Evolutionary conservation across 2,888 invertebrate genomes (phyloP).

Genomic region (Stomorhina lunata): DNA sequence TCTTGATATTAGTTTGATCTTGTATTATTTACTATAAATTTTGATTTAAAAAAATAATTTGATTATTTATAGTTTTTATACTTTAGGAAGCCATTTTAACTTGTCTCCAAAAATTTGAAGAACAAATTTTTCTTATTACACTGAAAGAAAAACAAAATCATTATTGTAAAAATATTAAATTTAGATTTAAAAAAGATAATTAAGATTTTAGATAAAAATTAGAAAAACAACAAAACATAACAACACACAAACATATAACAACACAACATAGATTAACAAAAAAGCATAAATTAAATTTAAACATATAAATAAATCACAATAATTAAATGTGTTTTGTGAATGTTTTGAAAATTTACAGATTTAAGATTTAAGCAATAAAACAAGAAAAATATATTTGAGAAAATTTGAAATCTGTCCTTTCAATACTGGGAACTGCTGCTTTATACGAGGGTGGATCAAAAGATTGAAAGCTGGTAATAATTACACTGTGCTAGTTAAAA

Average conservation of each 20-base stretch:
- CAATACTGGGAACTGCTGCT: too few relatives aligned
- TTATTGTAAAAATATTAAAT: background rate
- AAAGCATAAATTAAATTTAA: background rate
- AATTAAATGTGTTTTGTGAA: background rate
- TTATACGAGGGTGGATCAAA: too few relatives aligned
- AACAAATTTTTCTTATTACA: background rate
- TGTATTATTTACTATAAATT: too few relatives aligned
- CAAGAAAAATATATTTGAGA: background rate
- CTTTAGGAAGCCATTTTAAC: too few relatives aligned
- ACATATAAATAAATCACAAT: background rate
- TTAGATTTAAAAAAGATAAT: background rate
- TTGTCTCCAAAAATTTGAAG: too few relatives aligned
- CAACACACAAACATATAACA: background rate
- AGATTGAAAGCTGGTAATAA: too few relatives aligned
- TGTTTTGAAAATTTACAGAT: constrained; percentile 12
- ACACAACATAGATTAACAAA: constrained; percentile 12
- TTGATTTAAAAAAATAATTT: too few relatives aligned
- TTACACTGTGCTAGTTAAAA: too few relatives aligned
- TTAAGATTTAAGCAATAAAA: constrained; percentile 5
- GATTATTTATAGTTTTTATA: background rate
- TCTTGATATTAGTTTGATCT: too few relatives aligned
- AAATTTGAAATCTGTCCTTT: background rate
- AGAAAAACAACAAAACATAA: background rate
- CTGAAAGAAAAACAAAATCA: background rate
- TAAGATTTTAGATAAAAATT: background rate